Base-by-base conservation (phyloP, 2,888 invertebrate species). In the Pandemis cinnamomeana region DNA sequence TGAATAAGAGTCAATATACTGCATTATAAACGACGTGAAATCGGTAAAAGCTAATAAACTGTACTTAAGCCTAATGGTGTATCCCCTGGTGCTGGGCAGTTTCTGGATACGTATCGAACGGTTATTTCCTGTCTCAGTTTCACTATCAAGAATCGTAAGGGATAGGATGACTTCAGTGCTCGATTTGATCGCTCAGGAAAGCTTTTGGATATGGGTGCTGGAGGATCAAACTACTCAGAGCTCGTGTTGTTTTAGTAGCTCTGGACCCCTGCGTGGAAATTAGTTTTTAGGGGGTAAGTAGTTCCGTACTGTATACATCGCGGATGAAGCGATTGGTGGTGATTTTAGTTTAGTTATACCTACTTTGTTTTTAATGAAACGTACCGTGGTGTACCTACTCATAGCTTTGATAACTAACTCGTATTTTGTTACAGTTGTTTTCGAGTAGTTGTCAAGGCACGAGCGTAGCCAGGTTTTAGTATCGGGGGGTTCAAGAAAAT, bases 1-100 rank as follows among this genome's bases (percentile, higher is more conserved):
- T 44, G 48, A 46, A 36, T 7, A 36, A 70, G 27, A 20, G 66
- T 62, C 67, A 48, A 42, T 55, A 61, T 62, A 67, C 46, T 15
- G 53, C 48, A 71, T 53, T 74, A 7, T 67, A 68, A 71, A 67
- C 66, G 73, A 75, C 66, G 70, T 51, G 69, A 77, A 76, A 76
- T 77, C 78, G 77, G 78, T 74, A 71, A 60, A 68, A 78, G 76
- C 77, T 78, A 79, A 80, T 81, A 78, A 70, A 78, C 76, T 76
- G 63, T 67, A 63, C 69, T 76, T 71, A 76, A 80, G 76, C 70
- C 76, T 77, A 79, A 80, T 75, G 78, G 75, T 67, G 73, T 75
- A 66, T 71, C 71, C 74, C 73, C 77, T 78, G 78, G 79, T 78
- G 78, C 79, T 53, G 68, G 0, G 55, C 72, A 68, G 44, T 41